Base-by-base conservation (phyloP, 2,888 invertebrate genomes). In the Notodonta ziczac region DNA sequence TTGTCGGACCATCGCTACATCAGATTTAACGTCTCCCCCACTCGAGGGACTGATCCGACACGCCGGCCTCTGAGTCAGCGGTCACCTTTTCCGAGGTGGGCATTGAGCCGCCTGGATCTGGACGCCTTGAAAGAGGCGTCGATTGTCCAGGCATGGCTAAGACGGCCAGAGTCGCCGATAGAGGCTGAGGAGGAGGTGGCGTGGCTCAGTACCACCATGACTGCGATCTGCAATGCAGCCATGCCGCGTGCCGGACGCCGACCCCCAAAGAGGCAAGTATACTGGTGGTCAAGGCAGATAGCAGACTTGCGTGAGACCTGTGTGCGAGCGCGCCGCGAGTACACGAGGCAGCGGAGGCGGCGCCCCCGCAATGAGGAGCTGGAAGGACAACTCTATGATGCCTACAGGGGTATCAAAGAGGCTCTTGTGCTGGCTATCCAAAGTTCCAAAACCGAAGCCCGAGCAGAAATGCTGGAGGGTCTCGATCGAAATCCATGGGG, bases 221-320 rank as follows among this genome's bases (percentile, higher is more conserved):
- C 50, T 2, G 9, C 14, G 4, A 50, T 50, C 5, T 50, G 50
- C 14, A 14, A 50, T 50, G 50, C 50, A 9, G 50, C 50, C 16
- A 50, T 50, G 50, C 50, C 50, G 14, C 50, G 50, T 50, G 50
- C 14, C 14, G 9, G n/a, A n/a, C 50, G 50, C 14, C n/a, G 50
- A 14, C 50, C 0, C 14, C 14, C 14, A 16, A 24, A 24, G 24
- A 24, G 24, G 24, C 24, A 24, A 24, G 24, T 24, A 24, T 24
- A 24, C 24, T 24, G 50, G 50, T 50, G 50, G 50, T 50, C 50
- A 5, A 9, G 14, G 7, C 5, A n/a, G 5, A 50, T 50, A 5
- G 50, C 50, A 14, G 50, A n/a, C 2, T 9, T 50, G 14, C 50
- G 50, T 14, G 2, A 8, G 5, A 7, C 50, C 6, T 14, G 50